Percentiles rank a stretch among this genome's conserved stretches.
These are phyloP conservation scores for Carabus problematicus DNA, from an alignment of 2,888 invertebrate species.

Conservation along the genomic window DNA sequence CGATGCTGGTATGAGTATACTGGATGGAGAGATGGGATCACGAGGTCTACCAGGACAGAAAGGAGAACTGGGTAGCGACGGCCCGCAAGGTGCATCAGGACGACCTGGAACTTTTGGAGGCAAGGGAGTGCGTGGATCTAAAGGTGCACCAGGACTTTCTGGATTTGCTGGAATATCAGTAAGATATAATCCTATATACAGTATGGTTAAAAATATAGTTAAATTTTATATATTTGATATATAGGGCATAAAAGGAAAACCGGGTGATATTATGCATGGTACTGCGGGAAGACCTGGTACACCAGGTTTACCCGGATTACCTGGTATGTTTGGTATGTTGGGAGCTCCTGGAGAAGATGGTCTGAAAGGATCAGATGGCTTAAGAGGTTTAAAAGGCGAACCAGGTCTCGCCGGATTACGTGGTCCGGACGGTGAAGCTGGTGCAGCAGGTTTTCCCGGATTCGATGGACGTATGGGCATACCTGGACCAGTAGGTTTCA, in stretches of 20 bases:
- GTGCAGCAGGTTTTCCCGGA: conserved; percentile 51
- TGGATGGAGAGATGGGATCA: conserved; percentile 59
- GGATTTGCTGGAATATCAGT: conserved; percentile 48
- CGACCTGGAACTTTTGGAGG: conserved; percentile 53
- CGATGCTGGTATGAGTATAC: conserved; percentile 63
- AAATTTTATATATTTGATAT: conserved; percentile 15
- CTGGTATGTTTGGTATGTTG: conserved; percentile 55
- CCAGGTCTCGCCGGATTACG: conserved; percentile 35
- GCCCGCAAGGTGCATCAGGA: conserved; percentile 56
- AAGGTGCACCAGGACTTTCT: conserved; percentile 56
- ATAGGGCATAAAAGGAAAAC: conserved; percentile 53
- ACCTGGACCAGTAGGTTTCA: conserved; percentile 56
- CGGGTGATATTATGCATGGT: conserved; percentile 53
- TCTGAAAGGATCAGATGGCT: conserved; percentile 48
- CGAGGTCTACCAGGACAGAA: conserved; percentile 56
- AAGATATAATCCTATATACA: conserved; percentile 14
- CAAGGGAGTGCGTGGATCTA: conserved; percentile 54
- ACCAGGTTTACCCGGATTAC: conserved; percentile 55
- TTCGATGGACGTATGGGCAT: conserved; percentile 52
- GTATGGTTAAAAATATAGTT: neutral
- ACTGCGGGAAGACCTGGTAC: conserved; percentile 50
- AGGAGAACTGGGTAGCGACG: conserved; percentile 57
- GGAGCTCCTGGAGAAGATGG: conserved; percentile 51
- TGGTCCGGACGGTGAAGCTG: conserved; percentile 47
- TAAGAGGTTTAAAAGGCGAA: conserved; percentile 40